A percentile compares a stretch with the other conserved stretches of the same genome.
Evolutionary conservation across 1,140 invertebrate genomes (phyloP).

Genomic region (Pygmarrhopalites habei): DNA sequence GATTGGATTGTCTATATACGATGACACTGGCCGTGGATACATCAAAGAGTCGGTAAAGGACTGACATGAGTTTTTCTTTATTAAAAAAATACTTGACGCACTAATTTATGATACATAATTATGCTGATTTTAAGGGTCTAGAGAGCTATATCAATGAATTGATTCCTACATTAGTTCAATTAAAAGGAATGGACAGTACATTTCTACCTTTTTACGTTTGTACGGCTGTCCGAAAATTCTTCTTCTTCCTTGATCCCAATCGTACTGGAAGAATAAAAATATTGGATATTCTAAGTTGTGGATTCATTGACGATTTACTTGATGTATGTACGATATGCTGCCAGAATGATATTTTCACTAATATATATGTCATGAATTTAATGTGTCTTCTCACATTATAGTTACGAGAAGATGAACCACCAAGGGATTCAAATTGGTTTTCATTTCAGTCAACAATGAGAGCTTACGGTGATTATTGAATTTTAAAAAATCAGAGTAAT

Average conservation of each 20-base stretch:
- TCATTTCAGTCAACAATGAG: conserved; percentile 79
- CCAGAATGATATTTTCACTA: no score
- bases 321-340: conserved; percentile 61
- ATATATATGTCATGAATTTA: no score
- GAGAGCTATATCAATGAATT: conserved; percentile 92
- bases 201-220: conserved; percentile 96
- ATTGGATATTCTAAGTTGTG: conserved; percentile 80
- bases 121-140: conserved; percentile 61
- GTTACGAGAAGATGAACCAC: conserved; percentile 75
- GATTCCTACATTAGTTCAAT: conserved; percentile 79
- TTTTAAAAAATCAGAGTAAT: no score
- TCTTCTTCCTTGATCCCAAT: conserved; percentile 89
- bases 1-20: conserved; percentile 86
- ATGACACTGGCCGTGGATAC: conserved; percentile 85
- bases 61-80: background rate
- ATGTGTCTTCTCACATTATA: conserved; percentile 42
- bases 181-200: conserved; percentile 82
- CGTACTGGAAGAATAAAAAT: conserved; percentile 82
- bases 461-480: conserved; percentile 89
- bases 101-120: background rate
- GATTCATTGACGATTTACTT: conserved; percentile 84
- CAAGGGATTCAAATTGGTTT: conserved; percentile 88
- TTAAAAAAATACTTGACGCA: background rate
- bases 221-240: conserved; percentile 87
- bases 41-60: conserved; percentile 67